Percentiles rank a stretch among this genome's conserved stretches.
Conservation (phyloP, 2,113 vertebrate genomes). For the Gymnarchus niloticus region DNA sequence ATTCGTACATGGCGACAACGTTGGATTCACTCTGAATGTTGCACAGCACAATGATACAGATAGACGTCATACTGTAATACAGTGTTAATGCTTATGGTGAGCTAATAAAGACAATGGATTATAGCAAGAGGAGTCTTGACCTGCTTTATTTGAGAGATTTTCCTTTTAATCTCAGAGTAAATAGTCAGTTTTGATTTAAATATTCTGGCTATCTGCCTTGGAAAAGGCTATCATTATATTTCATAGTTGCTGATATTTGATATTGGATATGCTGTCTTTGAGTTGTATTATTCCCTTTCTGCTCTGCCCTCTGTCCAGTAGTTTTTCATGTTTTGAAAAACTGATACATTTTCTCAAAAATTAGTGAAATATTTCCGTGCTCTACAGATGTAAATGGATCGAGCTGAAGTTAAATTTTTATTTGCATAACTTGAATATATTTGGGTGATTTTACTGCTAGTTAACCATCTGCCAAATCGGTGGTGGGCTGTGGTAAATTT, state of each 20-base stretch:
- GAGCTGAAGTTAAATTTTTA: too few relatives aligned
- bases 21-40: slow-evolving; percentile 21
- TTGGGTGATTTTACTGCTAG: too few relatives aligned
- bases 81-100: slow-evolving; percentile 13
- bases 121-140: background rate
- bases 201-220: background rate
- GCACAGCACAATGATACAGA: background rate
- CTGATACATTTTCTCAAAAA: too few relatives aligned
- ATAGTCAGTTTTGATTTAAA: background rate
- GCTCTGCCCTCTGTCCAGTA: background rate
- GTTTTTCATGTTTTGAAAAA: too few relatives aligned
- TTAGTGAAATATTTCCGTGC: too few relatives aligned
- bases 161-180: background rate
- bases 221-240: background rate
- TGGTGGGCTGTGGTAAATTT: too few relatives aligned
- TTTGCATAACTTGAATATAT: too few relatives aligned
- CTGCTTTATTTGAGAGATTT: background rate
- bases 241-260: background rate
- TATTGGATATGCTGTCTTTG: background rate
- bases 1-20: background rate
- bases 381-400: too few relatives aligned
- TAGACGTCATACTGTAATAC: slow-evolving; percentile 6
- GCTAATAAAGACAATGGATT: slow-evolving; percentile 21
- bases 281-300: background rate
- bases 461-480: too few relatives aligned